Conservation (phyloP, 2,797 vertebrate species). For the Micropoecilia bifurca region DNA sequence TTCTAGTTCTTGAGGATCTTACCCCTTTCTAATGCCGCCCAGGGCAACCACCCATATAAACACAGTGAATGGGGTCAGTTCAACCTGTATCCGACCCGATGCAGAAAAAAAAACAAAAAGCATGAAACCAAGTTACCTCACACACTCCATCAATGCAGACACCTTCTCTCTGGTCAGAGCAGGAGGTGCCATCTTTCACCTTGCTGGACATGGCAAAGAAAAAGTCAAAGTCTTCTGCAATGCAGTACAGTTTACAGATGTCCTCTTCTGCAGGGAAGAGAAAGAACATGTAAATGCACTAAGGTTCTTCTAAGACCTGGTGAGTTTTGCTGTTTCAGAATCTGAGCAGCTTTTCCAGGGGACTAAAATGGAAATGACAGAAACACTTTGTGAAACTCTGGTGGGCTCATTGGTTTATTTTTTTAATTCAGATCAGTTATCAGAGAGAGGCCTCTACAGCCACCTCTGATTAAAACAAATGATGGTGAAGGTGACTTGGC, state of each 20-base stretch:
- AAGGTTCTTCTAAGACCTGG: constrained; percentile 1
- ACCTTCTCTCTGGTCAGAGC: constrained; percentile 86
- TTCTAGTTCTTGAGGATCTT: too few relatives aligned
- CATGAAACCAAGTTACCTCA: constrained; percentile 81
- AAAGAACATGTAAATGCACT: background rate
- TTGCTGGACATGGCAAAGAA: constrained; percentile 98
- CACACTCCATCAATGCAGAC: constrained; percentile 95
- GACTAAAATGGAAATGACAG: constrained; percentile 38
- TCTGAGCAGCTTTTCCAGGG: constrained; percentile 17
- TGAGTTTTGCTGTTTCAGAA: background rate
- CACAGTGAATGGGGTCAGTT: too few relatives aligned
- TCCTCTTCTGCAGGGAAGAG: constrained; percentile 87
- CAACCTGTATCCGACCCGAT: background rate
- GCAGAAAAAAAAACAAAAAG: background rate
- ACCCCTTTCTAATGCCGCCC: too few relatives aligned
- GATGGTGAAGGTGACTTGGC: constrained; percentile 69
- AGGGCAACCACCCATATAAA: too few relatives aligned
- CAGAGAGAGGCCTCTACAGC: constrained; percentile 62
- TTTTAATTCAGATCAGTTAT: constrained; percentile 59
- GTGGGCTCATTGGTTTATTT: constrained; percentile 53
- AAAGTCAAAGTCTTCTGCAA: constrained; percentile 97
- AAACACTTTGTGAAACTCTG: constrained; percentile 45
- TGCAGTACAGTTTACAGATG: constrained; percentile 97
- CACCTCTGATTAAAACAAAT: constrained; percentile 71
- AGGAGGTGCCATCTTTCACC: constrained; percentile 95